Evolutionary conservation across 2,113 vertebrate species (phyloP).

Genomic region (Sceloporus tristichus): DNA sequence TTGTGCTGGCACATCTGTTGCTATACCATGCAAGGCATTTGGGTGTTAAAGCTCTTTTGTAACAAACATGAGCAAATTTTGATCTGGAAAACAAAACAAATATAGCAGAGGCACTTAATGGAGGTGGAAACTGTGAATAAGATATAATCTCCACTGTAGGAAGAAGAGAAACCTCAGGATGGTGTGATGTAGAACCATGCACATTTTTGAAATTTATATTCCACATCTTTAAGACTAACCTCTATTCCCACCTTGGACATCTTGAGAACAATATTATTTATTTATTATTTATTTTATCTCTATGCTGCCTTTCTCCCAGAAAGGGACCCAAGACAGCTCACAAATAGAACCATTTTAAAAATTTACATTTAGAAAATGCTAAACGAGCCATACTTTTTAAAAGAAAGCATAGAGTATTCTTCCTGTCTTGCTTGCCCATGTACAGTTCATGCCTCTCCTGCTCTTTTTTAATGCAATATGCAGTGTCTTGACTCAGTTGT

Average conservation of each 20-base stretch:
- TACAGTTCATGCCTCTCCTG: not conserved
- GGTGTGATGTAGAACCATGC: not conserved
- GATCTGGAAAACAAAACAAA: too few relatives aligned
- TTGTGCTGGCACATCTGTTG: slow-evolving; percentile 32
- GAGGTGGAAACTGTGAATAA: not conserved
- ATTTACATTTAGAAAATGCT: not conserved
- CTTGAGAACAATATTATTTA: not conserved
- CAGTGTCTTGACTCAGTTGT: too few relatives aligned
- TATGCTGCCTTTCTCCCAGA: too few relatives aligned
- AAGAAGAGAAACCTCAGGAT: not conserved
- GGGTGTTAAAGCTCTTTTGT: not conserved
- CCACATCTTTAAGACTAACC: not conserved
- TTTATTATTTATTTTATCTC: too few relatives aligned
- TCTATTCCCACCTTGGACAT: not conserved
- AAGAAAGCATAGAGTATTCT: too few relatives aligned
- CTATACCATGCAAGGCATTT: not conserved
- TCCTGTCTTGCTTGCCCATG: too few relatives aligned
- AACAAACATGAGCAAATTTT: not conserved
- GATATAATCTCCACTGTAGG: not conserved
- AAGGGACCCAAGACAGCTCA: too few relatives aligned
- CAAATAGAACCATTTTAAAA: too few relatives aligned
- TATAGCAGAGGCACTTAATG: not conserved
- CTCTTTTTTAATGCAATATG: not conserved
- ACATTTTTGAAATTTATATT: not conserved
- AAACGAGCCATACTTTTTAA: not conserved